Conservation (phyloP, 2,888 invertebrate species). For the Rhopalosiphum nymphaeae region DNA sequence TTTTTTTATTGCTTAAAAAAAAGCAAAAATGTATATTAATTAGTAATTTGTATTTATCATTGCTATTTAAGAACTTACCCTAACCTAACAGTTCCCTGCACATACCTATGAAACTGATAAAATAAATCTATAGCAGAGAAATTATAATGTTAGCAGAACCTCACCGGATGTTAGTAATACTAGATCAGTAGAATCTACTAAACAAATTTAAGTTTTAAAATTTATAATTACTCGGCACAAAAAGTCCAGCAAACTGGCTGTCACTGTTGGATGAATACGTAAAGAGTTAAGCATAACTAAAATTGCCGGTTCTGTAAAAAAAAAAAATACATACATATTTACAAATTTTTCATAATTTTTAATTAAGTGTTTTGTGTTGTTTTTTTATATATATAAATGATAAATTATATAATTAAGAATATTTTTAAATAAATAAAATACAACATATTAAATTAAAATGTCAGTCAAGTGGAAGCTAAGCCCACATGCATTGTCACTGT, state of each 20-base stretch:
- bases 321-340: background rate
- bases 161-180: background rate
- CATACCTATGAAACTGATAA: background rate
- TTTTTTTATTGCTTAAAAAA: background rate
- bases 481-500: background rate
- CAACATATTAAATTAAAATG: background rate
- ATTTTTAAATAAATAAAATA: background rate
- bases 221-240: slow-evolving; percentile 78
- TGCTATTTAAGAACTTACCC: background rate
- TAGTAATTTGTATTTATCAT: background rate
- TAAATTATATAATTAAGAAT: background rate
- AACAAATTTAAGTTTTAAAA: slow-evolving; percentile 47
- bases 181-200: background rate
- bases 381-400: background rate
- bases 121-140: background rate
- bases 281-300: slow-evolving; percentile 94
- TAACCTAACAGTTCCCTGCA: background rate
- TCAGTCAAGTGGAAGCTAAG: background rate
- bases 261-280: slow-evolving; percentile 90
- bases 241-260: slow-evolving; percentile 91
- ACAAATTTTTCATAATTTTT: background rate
- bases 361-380: background rate
- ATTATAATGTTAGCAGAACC: background rate
- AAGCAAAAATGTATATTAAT: background rate
- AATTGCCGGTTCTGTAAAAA: slow-evolving; percentile 83